These are phyloP conservation scores for Sebastes ruberrimus DNA, from an alignment of 2,797 vertebrate species.

Conservation along the genomic window DNA sequence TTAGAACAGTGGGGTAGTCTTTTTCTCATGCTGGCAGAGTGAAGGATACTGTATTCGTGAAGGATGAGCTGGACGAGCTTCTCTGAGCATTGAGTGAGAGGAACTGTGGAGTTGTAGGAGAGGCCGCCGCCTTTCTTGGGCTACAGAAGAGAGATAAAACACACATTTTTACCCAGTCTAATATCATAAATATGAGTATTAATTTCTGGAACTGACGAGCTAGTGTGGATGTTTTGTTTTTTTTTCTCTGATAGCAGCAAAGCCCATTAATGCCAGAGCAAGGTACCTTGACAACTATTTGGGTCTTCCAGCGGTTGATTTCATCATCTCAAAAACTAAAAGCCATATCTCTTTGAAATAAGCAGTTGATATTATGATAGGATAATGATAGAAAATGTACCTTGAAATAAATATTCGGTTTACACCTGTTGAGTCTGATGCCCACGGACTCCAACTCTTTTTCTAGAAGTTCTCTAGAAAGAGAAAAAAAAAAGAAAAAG, in stretches of 20 bases:
- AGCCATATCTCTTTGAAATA: neutral
- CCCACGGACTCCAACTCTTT: slow-evolving; percentile 97
- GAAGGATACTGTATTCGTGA: slow-evolving; percentile 99
- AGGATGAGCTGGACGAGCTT: slow-evolving; percentile 98
- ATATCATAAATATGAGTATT: neutral
- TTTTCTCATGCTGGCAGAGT: neutral
- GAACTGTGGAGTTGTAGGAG: slow-evolving; percentile 97
- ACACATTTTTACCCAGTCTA: neutral
- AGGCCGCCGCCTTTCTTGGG: slow-evolving; percentile 98
- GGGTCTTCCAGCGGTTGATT: neutral
- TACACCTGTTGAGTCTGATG: slow-evolving; percentile 94
- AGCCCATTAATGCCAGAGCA: neutral
- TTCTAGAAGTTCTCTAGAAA: slow-evolving; percentile 89
- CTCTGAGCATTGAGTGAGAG: slow-evolving; percentile 95
- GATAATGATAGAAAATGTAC: slow-evolving; percentile 69
- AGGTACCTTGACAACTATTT: neutral
- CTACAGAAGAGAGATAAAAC: slow-evolving; percentile 69
- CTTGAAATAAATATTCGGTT: slow-evolving; percentile 99
- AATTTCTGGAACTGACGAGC: neutral
- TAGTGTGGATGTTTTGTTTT: neutral
- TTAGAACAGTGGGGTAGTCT: neutral
- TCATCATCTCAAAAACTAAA: neutral
- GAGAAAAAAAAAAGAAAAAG: neutral
- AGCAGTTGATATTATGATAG: neutral
- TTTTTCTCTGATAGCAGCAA: neutral